Percentiles rank a stretch among this genome's conserved stretches.
Conservation (phyloP, 2,888 invertebrate species). For the Macropis europaea region DNA sequence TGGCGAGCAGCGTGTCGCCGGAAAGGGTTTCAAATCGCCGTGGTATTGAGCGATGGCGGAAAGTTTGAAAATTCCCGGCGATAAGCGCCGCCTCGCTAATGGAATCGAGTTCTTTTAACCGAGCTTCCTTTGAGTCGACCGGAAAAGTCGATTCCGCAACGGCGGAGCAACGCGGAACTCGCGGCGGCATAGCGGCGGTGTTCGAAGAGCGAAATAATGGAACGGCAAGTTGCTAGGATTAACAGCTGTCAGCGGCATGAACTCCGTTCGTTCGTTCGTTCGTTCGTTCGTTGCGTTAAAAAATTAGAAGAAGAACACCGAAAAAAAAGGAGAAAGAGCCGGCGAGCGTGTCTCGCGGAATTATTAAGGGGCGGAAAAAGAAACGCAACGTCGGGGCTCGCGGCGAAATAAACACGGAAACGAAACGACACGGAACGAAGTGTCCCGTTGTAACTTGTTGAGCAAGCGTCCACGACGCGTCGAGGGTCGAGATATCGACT, state of each 20-base stretch:
- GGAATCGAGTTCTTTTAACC: conserved; percentile 5
- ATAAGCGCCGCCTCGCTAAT: background rate
- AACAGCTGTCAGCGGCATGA: background rate
- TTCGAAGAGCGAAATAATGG: background rate
- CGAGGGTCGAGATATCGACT: conserved; percentile 18
- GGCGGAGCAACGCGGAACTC: background rate
- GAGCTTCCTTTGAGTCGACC: background rate
- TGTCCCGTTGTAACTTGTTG: conserved; percentile 33
- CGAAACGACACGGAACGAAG: conserved; percentile 5
- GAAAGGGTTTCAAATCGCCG: too few species aligned
- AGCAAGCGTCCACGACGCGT: conserved; percentile 26
- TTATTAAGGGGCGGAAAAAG: background rate
- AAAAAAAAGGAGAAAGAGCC: background rate
- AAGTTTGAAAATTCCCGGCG: too few species aligned
- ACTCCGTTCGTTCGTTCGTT: background rate
- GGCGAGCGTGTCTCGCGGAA: background rate
- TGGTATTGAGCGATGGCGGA: too few species aligned
- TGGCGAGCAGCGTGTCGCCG: too few species aligned
- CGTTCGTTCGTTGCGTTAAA: too few species aligned
- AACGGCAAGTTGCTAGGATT: conserved; percentile 20
- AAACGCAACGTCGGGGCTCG: background rate
- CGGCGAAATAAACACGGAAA: background rate
- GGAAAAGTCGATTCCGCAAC: background rate
- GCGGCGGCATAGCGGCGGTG: background rate
- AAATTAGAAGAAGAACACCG: background rate